Evolutionary conservation across 2,888 invertebrate species (phyloP), one percentile per base, ranked within the genome.

Genomic region (Lottia gigantea): DNA sequence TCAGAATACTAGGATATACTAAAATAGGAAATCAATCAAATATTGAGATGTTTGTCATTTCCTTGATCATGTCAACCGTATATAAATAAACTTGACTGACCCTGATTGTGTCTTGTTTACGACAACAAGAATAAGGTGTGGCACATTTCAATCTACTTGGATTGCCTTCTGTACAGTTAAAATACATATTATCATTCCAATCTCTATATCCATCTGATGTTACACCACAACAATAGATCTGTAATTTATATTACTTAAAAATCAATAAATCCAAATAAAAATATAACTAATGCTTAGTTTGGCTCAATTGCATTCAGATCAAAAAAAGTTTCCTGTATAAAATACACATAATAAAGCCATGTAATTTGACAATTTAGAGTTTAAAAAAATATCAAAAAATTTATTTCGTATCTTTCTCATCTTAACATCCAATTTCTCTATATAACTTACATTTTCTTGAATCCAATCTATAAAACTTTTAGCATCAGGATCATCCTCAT

Each of bases 141-240:
- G 95, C 96, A 85, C 97, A 97, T 55, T 76, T 73, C 15, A 83
- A 68, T 62, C 78, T 76, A 69, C 80, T 82, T 11, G 72, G 76
- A 66, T 80, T 82, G 73, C 93, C 91, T 89, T 83, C 80, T 25
- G 87, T 84, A 83, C 97, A 97, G 89, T 97, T 97, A 89, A 97
- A 98, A 89, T 98, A 98, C 86, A 95, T 95, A 88, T 98, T 97
- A 90, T 95, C 95, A 6, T 93, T 92, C 97, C 97, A 98, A 90
- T 97, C 97, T 91, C 94, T 93, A 89, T 95, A 97, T 0, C 96
- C 96, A 82, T 94, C 94, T 61, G 94, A 93, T 68, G 95, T 95
- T 0, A 97, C 91, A 0, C 97, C 97, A 88, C 97, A 97, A 87
- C 97, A 97, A 83, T 92, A 92, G 86, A 95, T 95, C 95, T 95